Base-by-base conservation (phyloP, 2,113 vertebrate genomes). In the Cryptotis parvus region DNA sequence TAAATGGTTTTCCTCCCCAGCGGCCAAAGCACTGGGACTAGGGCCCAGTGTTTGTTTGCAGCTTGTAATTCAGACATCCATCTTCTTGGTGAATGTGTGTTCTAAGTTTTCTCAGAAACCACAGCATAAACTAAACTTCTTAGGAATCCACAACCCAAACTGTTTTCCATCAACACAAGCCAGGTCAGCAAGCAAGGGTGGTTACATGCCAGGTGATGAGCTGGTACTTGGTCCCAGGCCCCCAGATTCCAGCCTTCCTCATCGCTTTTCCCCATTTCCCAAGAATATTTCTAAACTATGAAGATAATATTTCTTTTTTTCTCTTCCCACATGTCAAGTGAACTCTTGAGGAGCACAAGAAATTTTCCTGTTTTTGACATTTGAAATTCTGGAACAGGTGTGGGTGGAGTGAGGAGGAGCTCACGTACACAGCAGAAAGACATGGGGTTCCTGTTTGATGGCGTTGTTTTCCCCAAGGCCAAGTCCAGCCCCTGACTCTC, bases 71-170 rank as follows among this genome's bases (percentile, higher is more conserved):
- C 75, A n/a, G 31, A 45, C 18, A 43, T 68, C 73, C 37, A 39
- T 83, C 76, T 93, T 89, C 81, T 49, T 9, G 33, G 61, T 35
- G 89, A 74, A 27, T 15, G 6, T 52, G 20, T 73, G 61, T 45
- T 88, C 22, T 76, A 15, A 41, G 24, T 61, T 72, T 92, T 72
- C 78, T 83, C 84, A 83, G 93, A 66, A 86, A n/a, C 45, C 52
- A 29, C 22, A 89, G 58, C 33, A 35, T 3, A n/a, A 65, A 37
- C 63, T 26, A 15, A 73, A 49, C 31, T 26, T 93, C 9, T n/a
- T 4, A 65, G 49, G 66, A 85, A 77, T 18, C 26, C 20, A 16
- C 8, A 24, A 2, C n/a, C n/a, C n/a, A n/a, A n/a, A 15, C 58
- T 80, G 31, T 27, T 6, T 77, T 80, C 68, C 6, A 45, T 8